Conservation (phyloP, 2,113 vertebrate species). For the Epinephelus fuscoguttatus region DNA sequence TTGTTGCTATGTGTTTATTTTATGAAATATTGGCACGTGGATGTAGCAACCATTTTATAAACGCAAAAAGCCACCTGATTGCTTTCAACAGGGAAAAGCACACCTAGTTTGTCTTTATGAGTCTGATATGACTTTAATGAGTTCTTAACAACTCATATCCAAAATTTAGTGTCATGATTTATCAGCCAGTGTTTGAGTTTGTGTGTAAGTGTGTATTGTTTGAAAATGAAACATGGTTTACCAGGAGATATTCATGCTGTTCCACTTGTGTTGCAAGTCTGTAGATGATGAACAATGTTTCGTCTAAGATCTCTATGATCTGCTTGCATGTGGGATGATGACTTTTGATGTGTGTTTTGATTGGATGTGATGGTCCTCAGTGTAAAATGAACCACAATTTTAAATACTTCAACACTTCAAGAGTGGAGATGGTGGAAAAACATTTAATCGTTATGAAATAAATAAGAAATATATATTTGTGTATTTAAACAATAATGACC, state of each 20-base stretch:
- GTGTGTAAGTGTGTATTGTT: background rate
- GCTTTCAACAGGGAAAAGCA: no score
- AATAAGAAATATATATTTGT: background rate
- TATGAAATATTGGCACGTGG: no score
- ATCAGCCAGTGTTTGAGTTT: background rate
- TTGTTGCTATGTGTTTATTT: no score
- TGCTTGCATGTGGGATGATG: no score
- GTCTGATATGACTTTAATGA: background rate
- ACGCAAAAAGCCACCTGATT: no score
- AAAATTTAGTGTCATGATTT: conserved; percentile 4
- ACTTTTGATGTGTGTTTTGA: background rate
- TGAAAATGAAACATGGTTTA: conserved; percentile 22
- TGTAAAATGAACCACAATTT: background rate
- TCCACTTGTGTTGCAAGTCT: conserved; percentile 4
- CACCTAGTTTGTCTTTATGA: conserved; percentile 6
- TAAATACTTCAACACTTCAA: conserved; percentile 9
- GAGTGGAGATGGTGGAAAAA: background rate
- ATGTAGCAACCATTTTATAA: no score
- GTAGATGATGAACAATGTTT: background rate
- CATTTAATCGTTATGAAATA: background rate
- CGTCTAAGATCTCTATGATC: background rate
- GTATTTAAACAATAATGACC: background rate
- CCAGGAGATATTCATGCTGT: conserved; percentile 11
- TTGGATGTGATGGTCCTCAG: background rate
- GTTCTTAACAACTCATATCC: background rate